phyloP scores from a whole-genome alignment of 2,113 vertebrate genomes.

The Dicaeum eximium region DNA sequence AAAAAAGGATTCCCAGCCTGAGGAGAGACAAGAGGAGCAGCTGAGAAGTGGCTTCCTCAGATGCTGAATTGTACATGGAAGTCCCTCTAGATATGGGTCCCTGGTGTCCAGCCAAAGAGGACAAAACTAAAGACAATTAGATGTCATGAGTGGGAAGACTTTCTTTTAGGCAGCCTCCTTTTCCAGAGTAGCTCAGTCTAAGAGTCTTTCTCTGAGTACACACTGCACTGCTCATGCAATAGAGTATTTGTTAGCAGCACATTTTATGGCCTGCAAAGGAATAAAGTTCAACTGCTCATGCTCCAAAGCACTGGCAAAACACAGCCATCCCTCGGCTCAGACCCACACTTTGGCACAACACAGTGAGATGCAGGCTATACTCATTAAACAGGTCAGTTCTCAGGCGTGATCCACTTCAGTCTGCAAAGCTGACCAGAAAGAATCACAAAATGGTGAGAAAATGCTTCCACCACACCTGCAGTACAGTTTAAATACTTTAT shows the following conservation, averaged over 20 bases:
- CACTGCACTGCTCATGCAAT: background rate
- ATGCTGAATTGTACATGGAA: background rate
- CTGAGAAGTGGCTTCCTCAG: background rate
- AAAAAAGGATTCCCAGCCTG: background rate
- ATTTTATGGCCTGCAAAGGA: background rate
- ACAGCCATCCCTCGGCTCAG: background rate
- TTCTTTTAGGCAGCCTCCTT: background rate
- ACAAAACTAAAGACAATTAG: background rate
- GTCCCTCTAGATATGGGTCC: background rate
- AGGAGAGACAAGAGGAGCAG: background rate
- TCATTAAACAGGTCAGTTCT: background rate
- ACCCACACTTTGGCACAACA: background rate
- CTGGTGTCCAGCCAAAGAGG: background rate
- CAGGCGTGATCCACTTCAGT: background rate
- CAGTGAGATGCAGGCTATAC: background rate
- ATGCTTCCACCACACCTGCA: background rate
- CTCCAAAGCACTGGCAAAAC: background rate
- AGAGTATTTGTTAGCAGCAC: background rate
- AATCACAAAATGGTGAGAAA: background rate
- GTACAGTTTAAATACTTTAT: background rate
- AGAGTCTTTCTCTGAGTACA: background rate
- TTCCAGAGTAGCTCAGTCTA: background rate
- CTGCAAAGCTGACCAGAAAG: background rate
- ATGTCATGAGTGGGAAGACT: background rate
- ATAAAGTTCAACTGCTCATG: background rate